Evolutionary conservation across 2,797 vertebrate species (phyloP).

Genomic region (Rhynchonycteris naso): DNA sequence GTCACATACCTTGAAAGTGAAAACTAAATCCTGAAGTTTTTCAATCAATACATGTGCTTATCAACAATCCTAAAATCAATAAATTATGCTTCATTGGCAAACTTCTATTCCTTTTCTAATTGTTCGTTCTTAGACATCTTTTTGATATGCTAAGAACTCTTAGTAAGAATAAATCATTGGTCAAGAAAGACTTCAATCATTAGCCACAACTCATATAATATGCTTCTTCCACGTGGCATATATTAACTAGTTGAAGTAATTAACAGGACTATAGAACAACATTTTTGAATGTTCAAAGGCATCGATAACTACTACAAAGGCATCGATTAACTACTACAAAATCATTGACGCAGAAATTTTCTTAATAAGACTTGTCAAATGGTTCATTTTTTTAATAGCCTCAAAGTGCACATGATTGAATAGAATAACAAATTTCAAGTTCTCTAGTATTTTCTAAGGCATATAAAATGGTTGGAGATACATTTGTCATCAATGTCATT

Average conservation of each 20-base stretch:
- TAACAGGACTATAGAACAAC: neutral
- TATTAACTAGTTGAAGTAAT: constrained; percentile 17
- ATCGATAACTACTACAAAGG: neutral
- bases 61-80: neutral
- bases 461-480: constrained; percentile 17
- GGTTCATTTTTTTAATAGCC: constrained; percentile 33
- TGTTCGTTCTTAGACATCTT: neutral
- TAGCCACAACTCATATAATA: neutral
- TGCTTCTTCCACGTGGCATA: neutral
- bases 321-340: neutral
- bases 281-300: constrained; percentile 12
- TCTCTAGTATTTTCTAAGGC: constrained; percentile 24
- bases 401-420: constrained; percentile 32
- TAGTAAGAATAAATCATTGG: neutral
- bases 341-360: neutral
- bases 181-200: neutral
- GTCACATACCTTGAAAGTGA: neutral
- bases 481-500: constrained; percentile 41
- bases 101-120: neutral
- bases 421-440: constrained; percentile 51
- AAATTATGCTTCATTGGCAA: neutral
- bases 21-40: neutral
- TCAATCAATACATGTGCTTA: neutral
- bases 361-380: neutral
- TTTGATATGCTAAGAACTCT: constrained; percentile 31